A percentile compares a stretch with the other conserved stretches of the same genome.
These are phyloP conservation scores for Trachelus stipa DNA, from an alignment of 2,888 invertebrate genomes.

Conservation along the genomic window DNA sequence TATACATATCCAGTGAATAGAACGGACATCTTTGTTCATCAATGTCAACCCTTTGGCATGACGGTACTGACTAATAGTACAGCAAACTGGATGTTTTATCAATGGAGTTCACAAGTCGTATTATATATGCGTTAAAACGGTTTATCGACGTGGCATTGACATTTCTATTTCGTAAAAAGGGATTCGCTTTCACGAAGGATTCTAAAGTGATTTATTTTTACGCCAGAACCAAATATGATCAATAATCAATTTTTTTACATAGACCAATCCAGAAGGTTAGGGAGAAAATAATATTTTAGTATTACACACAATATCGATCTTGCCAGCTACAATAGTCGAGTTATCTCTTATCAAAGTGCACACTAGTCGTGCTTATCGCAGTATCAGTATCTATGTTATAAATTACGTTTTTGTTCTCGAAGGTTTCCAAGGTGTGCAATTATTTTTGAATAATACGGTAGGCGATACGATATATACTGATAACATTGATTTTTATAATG, in stretches of 20 bases:
- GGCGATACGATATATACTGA: background rate
- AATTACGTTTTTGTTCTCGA: background rate
- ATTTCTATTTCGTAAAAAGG: background rate
- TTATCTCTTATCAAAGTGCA: background rate
- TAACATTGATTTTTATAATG: background rate
- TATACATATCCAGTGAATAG: background rate
- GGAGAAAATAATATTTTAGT: background rate
- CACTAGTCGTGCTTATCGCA: background rate
- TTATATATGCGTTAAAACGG: background rate
- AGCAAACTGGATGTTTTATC: background rate
- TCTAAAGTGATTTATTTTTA: background rate
- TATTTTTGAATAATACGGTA: background rate
- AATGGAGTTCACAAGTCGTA: background rate
- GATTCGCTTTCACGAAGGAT: background rate
- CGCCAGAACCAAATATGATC: background rate
- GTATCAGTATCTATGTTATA: background rate
- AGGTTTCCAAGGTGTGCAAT: background rate
- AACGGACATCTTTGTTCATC: background rate
- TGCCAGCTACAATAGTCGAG: background rate
- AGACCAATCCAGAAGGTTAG: background rate
- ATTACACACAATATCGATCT: background rate
- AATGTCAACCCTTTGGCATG: background rate
- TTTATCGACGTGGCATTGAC: background rate
- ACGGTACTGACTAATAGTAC: background rate
- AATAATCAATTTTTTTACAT: background rate